These are phyloP conservation scores for Mythimna loreyi DNA, from an alignment of 2,888 invertebrate genomes.

Conservation along the genomic window DNA sequence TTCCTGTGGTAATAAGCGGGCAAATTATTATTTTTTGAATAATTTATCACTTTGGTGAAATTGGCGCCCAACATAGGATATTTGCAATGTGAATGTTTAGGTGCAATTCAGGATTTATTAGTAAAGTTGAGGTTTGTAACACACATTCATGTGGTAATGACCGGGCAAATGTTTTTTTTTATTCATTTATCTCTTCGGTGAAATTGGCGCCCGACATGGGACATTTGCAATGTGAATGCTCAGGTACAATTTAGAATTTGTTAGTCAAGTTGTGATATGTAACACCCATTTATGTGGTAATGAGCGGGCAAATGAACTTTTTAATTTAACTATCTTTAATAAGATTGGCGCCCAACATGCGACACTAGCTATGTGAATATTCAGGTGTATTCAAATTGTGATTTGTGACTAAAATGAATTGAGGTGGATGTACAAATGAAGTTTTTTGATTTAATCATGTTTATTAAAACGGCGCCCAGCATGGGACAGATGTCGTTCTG, in stretches of 20 bases:
- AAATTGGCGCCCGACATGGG: constrained; percentile 2
- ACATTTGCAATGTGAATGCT: neutral
- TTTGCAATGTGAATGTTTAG: too few relatives aligned
- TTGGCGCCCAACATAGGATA: too few relatives aligned
- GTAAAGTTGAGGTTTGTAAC: neutral
- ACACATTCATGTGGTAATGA: neutral
- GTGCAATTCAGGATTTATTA: neutral
- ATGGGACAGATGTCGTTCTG: too few relatives aligned
- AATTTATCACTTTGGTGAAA: too few relatives aligned
- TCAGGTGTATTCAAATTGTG: too few relatives aligned
- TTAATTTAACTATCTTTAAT: neutral
- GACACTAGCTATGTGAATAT: too few relatives aligned
- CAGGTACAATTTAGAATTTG: neutral
- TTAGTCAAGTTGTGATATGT: neutral
- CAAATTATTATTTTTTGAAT: too few relatives aligned
- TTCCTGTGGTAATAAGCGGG: too few relatives aligned
- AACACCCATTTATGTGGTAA: neutral
- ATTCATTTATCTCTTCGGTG: neutral
- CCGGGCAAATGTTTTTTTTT: neutral
- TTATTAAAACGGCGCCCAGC: neutral
- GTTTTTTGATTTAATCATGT: neutral
- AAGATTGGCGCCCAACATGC: neutral
- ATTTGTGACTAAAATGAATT: too few relatives aligned
- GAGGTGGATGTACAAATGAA: too few relatives aligned
- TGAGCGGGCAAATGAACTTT: neutral